Base-by-base conservation (phyloP, 2,888 invertebrate genomes). In the Drosophila atripex region DNA sequence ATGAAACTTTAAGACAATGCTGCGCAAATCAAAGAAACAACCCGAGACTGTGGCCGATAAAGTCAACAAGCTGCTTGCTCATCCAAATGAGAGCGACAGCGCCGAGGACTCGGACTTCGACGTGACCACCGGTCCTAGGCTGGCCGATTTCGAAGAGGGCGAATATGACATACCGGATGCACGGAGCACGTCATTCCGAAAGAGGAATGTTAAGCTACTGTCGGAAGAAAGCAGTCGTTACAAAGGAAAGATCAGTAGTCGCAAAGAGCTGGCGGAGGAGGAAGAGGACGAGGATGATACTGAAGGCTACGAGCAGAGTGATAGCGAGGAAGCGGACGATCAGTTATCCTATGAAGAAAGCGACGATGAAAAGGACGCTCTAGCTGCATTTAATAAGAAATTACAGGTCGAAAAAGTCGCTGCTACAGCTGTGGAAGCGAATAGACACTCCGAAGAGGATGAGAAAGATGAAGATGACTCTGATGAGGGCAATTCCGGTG, bases 141-240 rank as follows among this genome's bases (percentile, higher is more conserved):
- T 66, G 91, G 93, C 58, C 91, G 82, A 90, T 2, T 89, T 89
- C 16, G 85, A 88, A 49, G 76, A 84, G 4, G 86, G 90, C 35
- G 90, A 90, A 45, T 89, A 89, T 39, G 86, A 88, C 14, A 61
- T 88, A 46, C 78, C 84, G 12, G 92, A 93, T 61, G 91, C 90
- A 2, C 89, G 91, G 28, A 93, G 94, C n/a, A 94, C 94, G 75
- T 93, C 93, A 85, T 93, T 95, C 86, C 93, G 95, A n/a, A 95
- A 93, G 87, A 92, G 93, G 80, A 95, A 95, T 89, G 92, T 94
- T 1, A 93, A 93, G 88, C 91, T 95, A 51, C 88, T 96, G 28
- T 95, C 94, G 66, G 94, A 95, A 73, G 91, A 94, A 16, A 96
- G 95, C 90, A 93, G 93, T 69, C 95, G 95, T 79, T 97, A 97